Conservation (phyloP, 2,888 invertebrate genomes). For the Lobophora halterata region DNA sequence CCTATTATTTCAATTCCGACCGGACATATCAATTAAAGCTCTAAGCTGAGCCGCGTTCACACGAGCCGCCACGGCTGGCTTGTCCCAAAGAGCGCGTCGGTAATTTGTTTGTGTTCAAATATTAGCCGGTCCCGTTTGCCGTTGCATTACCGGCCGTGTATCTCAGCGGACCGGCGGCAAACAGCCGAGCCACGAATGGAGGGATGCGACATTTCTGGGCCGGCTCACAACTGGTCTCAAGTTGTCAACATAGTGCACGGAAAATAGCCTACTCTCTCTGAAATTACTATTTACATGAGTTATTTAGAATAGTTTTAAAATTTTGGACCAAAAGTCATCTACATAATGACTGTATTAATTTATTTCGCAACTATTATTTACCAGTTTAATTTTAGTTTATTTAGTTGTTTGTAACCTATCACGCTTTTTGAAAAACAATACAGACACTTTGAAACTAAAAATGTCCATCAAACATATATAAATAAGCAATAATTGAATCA, state of each 20-base stretch:
- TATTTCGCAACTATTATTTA: too few species aligned
- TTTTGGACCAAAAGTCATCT: too few species aligned
- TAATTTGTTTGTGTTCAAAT: slow-evolving; percentile 19
- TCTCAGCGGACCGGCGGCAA: neutral
- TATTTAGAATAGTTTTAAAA: too few species aligned
- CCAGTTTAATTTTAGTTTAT: too few species aligned
- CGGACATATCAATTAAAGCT: slow-evolving; percentile 13
- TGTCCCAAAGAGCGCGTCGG: slow-evolving; percentile 8
- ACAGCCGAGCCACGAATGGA: slow-evolving; percentile 1
- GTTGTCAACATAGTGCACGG: neutral
- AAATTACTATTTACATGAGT: too few species aligned
- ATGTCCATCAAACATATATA: too few species aligned
- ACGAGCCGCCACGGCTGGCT: slow-evolving; percentile 12
- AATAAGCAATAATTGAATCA: too few species aligned
- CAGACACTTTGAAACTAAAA: too few species aligned
- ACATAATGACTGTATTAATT: too few species aligned
- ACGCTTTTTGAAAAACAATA: too few species aligned
- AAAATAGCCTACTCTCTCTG: slow-evolving; percentile 1
- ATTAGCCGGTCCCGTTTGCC: slow-evolving; percentile 15
- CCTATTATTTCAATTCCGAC: slow-evolving; percentile 1
- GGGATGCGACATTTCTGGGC: slow-evolving; percentile 2
- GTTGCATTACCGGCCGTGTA: slow-evolving; percentile 18
- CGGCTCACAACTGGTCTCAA: slow-evolving; percentile 3
- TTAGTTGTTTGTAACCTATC: too few species aligned
- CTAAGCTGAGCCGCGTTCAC: slow-evolving; percentile 9